Evolutionary conservation across 2,113 vertebrate species (phyloP), one percentile per base, ranked within the genome.

Genomic region (Leptosomus discolor): DNA sequence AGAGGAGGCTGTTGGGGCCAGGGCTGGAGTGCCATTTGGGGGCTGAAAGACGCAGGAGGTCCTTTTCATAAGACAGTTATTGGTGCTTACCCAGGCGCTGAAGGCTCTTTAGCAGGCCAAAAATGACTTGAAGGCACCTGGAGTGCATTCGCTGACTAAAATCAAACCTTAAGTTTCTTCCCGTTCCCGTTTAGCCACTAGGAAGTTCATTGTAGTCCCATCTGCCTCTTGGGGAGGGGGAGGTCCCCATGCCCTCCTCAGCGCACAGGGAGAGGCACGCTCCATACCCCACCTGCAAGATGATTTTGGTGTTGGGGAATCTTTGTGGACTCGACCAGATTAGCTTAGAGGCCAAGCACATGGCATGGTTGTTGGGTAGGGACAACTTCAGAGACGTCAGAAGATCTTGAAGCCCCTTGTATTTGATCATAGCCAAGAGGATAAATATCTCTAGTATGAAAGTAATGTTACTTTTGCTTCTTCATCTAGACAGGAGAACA

Each of bases 341-440:
- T 21, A 69, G 30, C 8, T 50, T 8, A 39, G 69, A 29, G 9
- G 8, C 56, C 64, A 51, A 50, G 41, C 26, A 50, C 84, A 27
- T 4, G 23, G 64, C 9, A 4, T 6, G 17, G 16, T 37, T 93
- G 10, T 15, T 34, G n/a, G 14, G 8, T 27, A 29, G 50, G 32
- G 76, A 60, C 32, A 39, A 19, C 46, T 74, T 56, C n/a, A 77
- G 32, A 61, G 81, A 65, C 68, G 43, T 23, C 5, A 3, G 15
- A 54, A 50, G 39, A 45, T 84, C 74, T 46, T 81, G 78, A 85
- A 85, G 65, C 27, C 50, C 87, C 81, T 85, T 87, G n/a, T 80
- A 53, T 91, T 71, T 94, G 34, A 48, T 88, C 60, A n/a, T 32
- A 82, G 71, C 57, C 60, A 51, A 65, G 73, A 84, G 76, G 48